Evolutionary conservation across 2,888 invertebrate species (phyloP).

Genomic region (Argyresthia goedartella): DNA sequence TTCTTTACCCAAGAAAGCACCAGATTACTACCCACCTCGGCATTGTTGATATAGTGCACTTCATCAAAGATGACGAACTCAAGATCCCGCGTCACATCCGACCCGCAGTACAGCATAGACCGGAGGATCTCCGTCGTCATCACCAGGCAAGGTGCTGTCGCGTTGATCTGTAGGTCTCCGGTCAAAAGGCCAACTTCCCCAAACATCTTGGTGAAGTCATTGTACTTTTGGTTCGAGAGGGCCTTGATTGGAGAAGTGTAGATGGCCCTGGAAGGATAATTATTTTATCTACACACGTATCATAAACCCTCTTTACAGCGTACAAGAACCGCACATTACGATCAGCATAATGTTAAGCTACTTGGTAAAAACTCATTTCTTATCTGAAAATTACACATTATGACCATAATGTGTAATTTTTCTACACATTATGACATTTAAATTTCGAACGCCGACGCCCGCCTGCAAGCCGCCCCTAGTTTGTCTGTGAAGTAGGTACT

Average conservation of each 20-base stretch:
- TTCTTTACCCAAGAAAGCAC: too few relatives aligned
- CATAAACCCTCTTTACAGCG: too few relatives aligned
- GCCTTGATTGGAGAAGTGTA: conserved; percentile 99
- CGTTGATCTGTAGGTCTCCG: conserved; percentile 96
- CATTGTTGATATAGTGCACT: conserved; percentile 98
- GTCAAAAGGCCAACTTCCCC: conserved; percentile 94
- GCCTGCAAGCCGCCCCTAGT: too few relatives aligned
- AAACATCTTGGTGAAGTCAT: conserved; percentile 95
- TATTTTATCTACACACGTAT: too few relatives aligned
- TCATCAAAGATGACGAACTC: conserved; percentile 99
- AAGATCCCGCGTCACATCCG: conserved; percentile 93
- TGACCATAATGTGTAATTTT: too few relatives aligned
- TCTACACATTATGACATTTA: too few relatives aligned
- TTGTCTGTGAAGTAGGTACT: too few relatives aligned
- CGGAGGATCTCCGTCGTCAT: conserved; percentile 99
- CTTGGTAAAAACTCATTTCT: too few relatives aligned
- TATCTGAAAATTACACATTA: too few relatives aligned
- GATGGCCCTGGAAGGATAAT: conserved; percentile 75
- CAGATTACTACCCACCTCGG: conserved; percentile 72
- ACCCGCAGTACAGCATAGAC: conserved; percentile 96
- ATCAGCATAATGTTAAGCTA: too few relatives aligned
- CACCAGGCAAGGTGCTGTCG: conserved; percentile 93
- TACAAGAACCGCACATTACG: too few relatives aligned
- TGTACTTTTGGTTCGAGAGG: conserved; percentile 97
- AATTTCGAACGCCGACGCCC: too few relatives aligned